A percentile compares a stretch with the other conserved stretches of the same genome.
phyloP scores from a whole-genome alignment of 2,113 vertebrate genomes.

The Brienomyrus brachyistius region DNA sequence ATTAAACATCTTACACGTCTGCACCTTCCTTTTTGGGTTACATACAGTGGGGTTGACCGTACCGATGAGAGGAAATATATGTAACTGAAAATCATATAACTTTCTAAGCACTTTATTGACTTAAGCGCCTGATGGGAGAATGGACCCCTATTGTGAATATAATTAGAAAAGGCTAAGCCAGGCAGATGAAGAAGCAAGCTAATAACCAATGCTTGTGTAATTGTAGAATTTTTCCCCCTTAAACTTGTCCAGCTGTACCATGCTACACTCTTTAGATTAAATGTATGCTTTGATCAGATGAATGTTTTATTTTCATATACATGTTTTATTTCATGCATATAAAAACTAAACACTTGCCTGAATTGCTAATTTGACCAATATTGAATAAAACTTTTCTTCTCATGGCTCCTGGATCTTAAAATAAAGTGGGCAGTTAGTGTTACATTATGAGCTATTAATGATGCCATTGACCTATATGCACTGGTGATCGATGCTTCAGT shows the following conservation, averaged over 20 bases:
- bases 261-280: background rate
- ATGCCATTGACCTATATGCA: background rate
- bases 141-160: background rate
- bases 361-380: background rate
- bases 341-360: constrained; percentile 10
- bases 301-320: constrained; percentile 21
- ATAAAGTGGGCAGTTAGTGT: background rate
- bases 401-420: background rate
- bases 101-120: background rate
- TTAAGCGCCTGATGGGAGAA: background rate
- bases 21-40: background rate
- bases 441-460: background rate
- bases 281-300: constrained; percentile 12
- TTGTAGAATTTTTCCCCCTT: background rate
- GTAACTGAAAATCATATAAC: background rate
- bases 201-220: background rate
- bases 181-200: background rate
- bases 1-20: background rate
- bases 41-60: background rate
- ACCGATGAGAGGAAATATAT: background rate
- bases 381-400: background rate
- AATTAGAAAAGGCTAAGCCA: background rate
- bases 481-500: background rate
- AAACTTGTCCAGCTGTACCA: background rate
- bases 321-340: constrained; percentile 17